Evolutionary conservation across 2,888 invertebrate genomes (phyloP), one percentile per base, ranked within the genome.

Genomic region (Philereme vetulata): DNA sequence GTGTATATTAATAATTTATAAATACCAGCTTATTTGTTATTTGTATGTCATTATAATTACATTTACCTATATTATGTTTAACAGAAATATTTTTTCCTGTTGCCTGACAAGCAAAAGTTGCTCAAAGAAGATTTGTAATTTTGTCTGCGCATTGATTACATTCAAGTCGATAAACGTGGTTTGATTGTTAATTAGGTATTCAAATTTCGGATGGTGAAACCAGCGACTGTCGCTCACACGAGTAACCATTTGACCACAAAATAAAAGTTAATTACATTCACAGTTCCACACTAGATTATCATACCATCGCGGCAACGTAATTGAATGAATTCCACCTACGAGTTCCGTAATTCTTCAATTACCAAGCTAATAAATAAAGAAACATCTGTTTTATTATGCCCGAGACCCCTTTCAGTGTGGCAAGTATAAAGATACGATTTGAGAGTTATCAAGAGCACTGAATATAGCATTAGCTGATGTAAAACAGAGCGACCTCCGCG

Each of bases 401-500:
- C 48, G 38, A 51, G 51, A 45, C 52, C 46, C 46, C 53, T 61
- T 56, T 61, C 53, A 50, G 42, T 57, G 51, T 66, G 66, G 60
- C 65, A 69, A 70, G 73, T 75, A 80, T 77, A 79, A 74, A 81
- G 78, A 80, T 80, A 79, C 69, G 72, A 66, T 68, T 76, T 72
- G 70, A 80, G 78, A 81, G 78, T 77, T 82, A 83, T 82, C 78
- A 73, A 72, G 74, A 76, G 73, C 74, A 65, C 53, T 60, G 58
- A 65, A 58, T 46, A 78, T 68, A 75, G 74, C 70, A 76, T 79
- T 75, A 77, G 77, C 71, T 85, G 86, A 88, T 85, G 77, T 81
- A 83, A 84, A 86, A 77, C 86, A 88, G 85, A 84, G 73, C 82
- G 75, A 77, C 79, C 77, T 80, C 77, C 72, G 76, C 75, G 76